These are phyloP conservation scores for Epirrhoe alternata DNA, from an alignment of 2,888 invertebrate genomes.

Conservation along the genomic window DNA sequence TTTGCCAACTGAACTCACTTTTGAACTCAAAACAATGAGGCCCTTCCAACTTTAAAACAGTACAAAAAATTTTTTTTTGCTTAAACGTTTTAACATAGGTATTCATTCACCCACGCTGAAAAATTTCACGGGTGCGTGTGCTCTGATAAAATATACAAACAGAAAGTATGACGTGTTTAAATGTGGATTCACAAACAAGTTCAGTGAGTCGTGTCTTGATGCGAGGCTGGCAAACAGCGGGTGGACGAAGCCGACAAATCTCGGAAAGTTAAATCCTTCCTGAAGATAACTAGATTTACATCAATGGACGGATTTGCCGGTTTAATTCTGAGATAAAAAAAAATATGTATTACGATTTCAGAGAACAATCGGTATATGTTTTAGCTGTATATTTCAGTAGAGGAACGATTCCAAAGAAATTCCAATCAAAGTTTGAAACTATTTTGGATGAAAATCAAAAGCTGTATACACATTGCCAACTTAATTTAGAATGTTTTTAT, in stretches of 20 bases:
- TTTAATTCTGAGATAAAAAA: conserved; percentile 39
- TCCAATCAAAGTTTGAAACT: conserved; percentile 28
- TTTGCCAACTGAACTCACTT: conserved; percentile 48
- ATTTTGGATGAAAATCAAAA: conserved; percentile 36
- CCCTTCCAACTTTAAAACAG: conserved; percentile 45
- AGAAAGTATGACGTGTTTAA: conserved; percentile 58
- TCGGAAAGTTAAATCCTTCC: conserved; percentile 51
- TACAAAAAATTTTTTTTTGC: conserved; percentile 44
- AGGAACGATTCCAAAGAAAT: conserved; percentile 12
- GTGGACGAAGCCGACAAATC: conserved; percentile 47
- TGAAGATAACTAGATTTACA: conserved; percentile 43
- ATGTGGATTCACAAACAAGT: conserved; percentile 60
- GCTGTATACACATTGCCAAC: conserved; percentile 38
- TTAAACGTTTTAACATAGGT: conserved; percentile 50
- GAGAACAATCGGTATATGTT: conserved; percentile 25
- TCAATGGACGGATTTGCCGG: conserved; percentile 39
- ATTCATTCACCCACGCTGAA: conserved; percentile 47
- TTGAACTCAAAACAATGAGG: conserved; percentile 46
- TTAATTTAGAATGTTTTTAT: conserved; percentile 50
- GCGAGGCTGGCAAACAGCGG: conserved; percentile 45
- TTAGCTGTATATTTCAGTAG: conserved; percentile 7
- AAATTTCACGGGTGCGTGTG: conserved; percentile 50
- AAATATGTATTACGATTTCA: conserved; percentile 32
- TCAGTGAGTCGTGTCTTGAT: conserved; percentile 62
- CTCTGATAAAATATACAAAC: conserved; percentile 57